A percentile compares a stretch with the other conserved stretches of the same genome.
phyloP scores from a whole-genome alignment of 2,797 vertebrate species.

The Falco peregrinus region DNA sequence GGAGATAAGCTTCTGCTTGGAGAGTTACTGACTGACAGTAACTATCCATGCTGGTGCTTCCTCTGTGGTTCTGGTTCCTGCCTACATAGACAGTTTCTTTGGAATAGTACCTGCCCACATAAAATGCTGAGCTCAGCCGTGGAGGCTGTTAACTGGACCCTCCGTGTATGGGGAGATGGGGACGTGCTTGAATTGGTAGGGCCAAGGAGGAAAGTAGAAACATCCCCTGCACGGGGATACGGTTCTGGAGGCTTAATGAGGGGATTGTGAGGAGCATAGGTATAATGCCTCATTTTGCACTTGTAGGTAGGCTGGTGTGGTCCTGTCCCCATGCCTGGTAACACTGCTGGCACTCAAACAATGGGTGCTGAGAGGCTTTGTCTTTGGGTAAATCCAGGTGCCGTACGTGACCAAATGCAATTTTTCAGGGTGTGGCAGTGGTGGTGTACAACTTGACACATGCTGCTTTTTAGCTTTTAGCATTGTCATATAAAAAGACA shows the following conservation, averaged over 20 bases:
- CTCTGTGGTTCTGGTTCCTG: neutral
- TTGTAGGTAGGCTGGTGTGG: neutral
- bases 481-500: neutral
- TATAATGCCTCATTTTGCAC: neutral
- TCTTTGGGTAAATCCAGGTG: neutral
- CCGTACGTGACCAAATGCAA: neutral
- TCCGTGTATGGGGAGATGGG: rapidly evolving
- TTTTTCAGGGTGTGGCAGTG: neutral
- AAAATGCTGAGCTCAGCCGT: neutral
- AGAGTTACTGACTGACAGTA: neutral
- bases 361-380: neutral
- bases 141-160: neutral
- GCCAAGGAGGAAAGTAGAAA: neutral
- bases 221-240: rapidly evolving
- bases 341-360: neutral
- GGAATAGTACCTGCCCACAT: rapidly evolving
- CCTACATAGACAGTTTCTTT: neutral
- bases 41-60: rapidly evolving
- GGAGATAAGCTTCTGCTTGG: neutral
- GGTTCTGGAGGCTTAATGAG: neutral
- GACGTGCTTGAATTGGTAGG: neutral
- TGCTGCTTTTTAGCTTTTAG: neutral
- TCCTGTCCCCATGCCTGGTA: neutral
- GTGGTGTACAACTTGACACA: neutral
- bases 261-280: neutral